Percentiles rank a stretch among this genome's conserved stretches.
These are phyloP conservation scores for Labroides dimidiatus DNA, from an alignment of 2,797 vertebrate genomes.

Conservation along the genomic window DNA sequence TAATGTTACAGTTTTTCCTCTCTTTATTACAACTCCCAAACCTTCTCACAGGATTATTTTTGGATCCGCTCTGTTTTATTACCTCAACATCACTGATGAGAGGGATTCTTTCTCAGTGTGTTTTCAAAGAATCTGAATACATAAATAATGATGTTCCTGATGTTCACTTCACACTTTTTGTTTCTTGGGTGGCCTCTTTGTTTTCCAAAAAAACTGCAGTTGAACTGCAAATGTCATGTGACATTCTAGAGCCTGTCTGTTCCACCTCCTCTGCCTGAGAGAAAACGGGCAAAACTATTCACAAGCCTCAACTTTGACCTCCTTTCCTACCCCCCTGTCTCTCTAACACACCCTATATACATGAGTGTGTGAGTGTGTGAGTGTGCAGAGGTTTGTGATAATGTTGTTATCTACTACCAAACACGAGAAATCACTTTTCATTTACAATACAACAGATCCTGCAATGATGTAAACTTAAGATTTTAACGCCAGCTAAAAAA, in stretches of 20 bases:
- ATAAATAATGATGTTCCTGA: too few species aligned
- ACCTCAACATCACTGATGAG: too few species aligned
- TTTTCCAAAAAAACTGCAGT: background rate
- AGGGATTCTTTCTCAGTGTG: too few species aligned
- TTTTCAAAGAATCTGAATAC: too few species aligned
- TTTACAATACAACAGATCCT: too few species aligned
- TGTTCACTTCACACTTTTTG: background rate
- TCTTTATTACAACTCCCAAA: too few species aligned
- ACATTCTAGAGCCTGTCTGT: background rate
- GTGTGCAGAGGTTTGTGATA: slow-evolving; percentile 2
- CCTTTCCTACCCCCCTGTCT: background rate
- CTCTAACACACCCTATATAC: too few species aligned
- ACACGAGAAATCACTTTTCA: background rate
- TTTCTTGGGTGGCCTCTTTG: background rate
- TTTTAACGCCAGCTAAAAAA: too few species aligned
- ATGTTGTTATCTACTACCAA: background rate
- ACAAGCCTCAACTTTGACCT: slow-evolving; percentile 21
- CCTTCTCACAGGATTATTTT: too few species aligned
- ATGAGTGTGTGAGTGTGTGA: background rate
- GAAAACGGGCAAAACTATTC: slow-evolving; percentile 16
- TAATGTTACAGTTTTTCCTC: too few species aligned
- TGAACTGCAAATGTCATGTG: background rate
- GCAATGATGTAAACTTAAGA: too few species aligned
- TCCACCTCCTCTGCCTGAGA: background rate
- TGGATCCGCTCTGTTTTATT: too few species aligned